phyloP scores from a whole-genome alignment of 2,888 invertebrate species.

The Cataglyphis rosenhaueri region DNA sequence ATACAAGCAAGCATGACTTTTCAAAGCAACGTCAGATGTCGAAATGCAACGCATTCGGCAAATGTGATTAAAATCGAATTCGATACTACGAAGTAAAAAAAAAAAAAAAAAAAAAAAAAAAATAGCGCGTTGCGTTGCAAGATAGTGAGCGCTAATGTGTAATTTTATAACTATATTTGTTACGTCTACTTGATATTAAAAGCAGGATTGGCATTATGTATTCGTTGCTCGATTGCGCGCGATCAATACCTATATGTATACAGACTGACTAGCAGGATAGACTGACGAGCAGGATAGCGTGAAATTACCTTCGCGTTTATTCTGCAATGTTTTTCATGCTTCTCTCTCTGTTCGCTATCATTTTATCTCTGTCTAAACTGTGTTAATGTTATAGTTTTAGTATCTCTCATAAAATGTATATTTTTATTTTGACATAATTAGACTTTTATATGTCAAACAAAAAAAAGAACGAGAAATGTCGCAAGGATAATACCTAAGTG shows the following conservation, averaged over 20 bases:
- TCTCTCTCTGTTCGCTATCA: neutral
- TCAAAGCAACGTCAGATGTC: neutral
- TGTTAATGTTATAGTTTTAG: neutral
- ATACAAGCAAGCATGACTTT: neutral
- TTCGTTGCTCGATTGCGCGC: constrained; percentile 40
- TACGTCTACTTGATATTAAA: constrained; percentile 19
- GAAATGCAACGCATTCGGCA: constrained; percentile 3
- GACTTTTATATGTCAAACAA: neutral
- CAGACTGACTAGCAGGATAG: neutral
- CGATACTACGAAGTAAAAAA: neutral
- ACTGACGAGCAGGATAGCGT: constrained; percentile 10
- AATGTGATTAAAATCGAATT: constrained; percentile 18
- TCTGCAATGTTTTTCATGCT: constrained; percentile 20
- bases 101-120: neutral
- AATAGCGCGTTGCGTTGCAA: neutral
- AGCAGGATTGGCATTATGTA: neutral
- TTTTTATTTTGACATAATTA: constrained; percentile 11
- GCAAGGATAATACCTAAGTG: constrained; percentile 21
- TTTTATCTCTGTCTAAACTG: neutral
- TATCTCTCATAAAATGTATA: neutral
- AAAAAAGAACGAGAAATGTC: neutral
- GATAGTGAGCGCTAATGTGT: neutral
- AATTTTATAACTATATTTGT: constrained; percentile 12
- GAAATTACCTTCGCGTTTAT: constrained; percentile 32
- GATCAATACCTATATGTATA: constrained; percentile 24